phyloP scores from a whole-genome alignment of 2,888 invertebrate species.

The Melieria omissa region DNA sequence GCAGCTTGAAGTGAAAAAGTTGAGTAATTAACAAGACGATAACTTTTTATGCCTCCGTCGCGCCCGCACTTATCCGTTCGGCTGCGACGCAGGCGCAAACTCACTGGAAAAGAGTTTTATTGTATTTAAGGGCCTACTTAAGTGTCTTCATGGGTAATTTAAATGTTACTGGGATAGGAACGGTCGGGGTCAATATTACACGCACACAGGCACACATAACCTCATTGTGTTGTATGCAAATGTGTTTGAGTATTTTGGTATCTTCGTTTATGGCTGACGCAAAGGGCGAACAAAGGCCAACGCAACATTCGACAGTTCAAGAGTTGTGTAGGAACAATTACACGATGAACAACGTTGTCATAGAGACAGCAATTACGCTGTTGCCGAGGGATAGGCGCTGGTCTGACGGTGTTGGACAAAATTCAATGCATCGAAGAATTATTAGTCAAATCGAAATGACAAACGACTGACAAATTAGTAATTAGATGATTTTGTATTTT shows the following conservation, averaged over 20 bases:
- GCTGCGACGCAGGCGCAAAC: neutral
- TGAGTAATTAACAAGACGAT: constrained; percentile 63
- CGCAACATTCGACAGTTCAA: no score
- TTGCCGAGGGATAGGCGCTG: neutral
- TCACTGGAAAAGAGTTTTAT: neutral
- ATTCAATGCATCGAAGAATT: no score
- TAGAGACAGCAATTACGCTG: neutral
- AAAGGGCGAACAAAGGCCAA: no score
- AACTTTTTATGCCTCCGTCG: constrained; percentile 49
- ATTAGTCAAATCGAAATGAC: no score
- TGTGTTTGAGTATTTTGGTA: no score
- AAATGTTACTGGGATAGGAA: neutral
- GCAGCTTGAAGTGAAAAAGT: constrained; percentile 59
- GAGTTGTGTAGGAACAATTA: no score
- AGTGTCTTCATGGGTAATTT: constrained; percentile 20
- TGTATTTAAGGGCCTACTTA: constrained; percentile 13
- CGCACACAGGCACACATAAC: neutral
- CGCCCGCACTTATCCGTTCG: neutral
- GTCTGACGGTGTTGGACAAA: no score
- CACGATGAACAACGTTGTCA: neutral
- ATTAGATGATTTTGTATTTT: no score
- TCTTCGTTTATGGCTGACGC: no score
- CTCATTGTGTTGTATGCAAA: neutral
- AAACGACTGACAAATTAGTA: no score
- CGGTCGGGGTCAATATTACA: neutral